Evolutionary conservation across 2,797 vertebrate species (phyloP).

Genomic region (Geotria australis): DNA sequence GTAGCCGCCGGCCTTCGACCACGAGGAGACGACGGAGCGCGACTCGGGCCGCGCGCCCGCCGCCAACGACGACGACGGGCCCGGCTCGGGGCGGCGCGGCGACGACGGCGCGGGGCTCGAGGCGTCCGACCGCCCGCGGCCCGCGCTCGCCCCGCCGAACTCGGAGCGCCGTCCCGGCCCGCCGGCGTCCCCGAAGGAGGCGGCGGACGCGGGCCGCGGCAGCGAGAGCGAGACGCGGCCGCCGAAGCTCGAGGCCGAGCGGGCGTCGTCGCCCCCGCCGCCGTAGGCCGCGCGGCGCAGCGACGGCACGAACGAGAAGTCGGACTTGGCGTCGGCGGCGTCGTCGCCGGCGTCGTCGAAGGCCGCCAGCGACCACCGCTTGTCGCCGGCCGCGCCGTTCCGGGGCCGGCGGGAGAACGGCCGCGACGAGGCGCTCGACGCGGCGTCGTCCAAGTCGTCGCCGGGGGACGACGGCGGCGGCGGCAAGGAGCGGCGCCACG

Average conservation of each 20-base stretch:
- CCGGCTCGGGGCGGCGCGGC: not conserved
- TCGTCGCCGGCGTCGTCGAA: conserved; percentile 32
- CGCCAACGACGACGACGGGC: too few relatives aligned
- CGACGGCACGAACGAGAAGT: conserved; percentile 20
- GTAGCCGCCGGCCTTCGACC: conserved; percentile 7
- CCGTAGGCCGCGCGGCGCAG: conserved; percentile 6
- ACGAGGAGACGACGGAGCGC: not conserved
- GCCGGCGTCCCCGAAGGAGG: too few relatives aligned
- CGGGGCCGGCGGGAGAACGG: conserved; percentile 15
- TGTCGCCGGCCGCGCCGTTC: conserved; percentile 24
- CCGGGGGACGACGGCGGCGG: not conserved
- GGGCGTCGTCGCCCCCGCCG: conserved; percentile 16
- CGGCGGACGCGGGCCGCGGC: not conserved
- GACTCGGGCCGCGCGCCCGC: too few relatives aligned
- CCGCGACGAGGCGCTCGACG: conserved; percentile 22
- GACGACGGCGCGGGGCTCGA: too few relatives aligned
- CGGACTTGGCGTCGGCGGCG: conserved; percentile 16
- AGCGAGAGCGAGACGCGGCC: conserved; percentile 4
- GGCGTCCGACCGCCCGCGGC: too few relatives aligned
- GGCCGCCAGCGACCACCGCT: conserved; percentile 26
- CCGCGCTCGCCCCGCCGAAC: too few relatives aligned
- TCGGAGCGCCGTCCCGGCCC: too few relatives aligned
- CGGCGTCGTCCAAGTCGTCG: conserved; percentile 12
- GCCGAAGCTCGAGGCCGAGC: conserved; percentile 17
- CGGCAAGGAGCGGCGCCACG: conserved; percentile 13